Percentiles rank a stretch among this genome's conserved stretches.
These are phyloP conservation scores for Coryphaenoides rupestris DNA, from an alignment of 2,113 vertebrate genomes.

Conservation along the genomic window DNA sequence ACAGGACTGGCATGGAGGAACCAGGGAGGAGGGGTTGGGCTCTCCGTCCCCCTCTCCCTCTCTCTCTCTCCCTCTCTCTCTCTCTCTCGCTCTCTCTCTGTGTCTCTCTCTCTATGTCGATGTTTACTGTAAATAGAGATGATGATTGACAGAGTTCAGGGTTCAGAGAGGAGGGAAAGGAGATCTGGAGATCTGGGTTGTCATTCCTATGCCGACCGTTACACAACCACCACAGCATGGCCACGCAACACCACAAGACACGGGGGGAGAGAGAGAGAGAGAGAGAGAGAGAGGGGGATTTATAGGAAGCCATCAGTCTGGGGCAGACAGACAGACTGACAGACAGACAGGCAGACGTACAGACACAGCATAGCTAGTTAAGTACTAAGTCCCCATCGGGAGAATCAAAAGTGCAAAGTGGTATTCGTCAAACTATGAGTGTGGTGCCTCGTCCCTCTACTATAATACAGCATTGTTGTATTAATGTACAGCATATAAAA, in stretches of 20 bases:
- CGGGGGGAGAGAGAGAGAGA: background rate
- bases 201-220: background rate
- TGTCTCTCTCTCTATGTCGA: too few relatives aligned
- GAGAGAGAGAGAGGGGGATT: too few relatives aligned
- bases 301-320: too few relatives aligned
- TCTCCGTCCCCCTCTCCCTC: too few relatives aligned
- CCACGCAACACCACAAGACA: constrained; percentile 22
- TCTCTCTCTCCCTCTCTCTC: too few relatives aligned
- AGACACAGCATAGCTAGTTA: constrained; percentile 23
- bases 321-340: constrained; percentile 26
- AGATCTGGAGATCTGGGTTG: too few relatives aligned
- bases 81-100: too few relatives aligned
- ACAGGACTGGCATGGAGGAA: constrained; percentile 28
- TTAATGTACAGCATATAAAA: constrained; percentile 41
- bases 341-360: constrained; percentile 32
- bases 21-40: background rate
- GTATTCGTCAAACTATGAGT: constrained; percentile 48
- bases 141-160: too few relatives aligned
- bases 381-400: constrained; percentile 44
- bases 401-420: constrained; percentile 72
- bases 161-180: too few relatives aligned
- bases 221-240: constrained; percentile 16
- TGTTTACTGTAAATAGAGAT: too few relatives aligned
- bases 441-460: constrained; percentile 26
- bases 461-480: constrained; percentile 23